phyloP scores from a whole-genome alignment of 2,113 vertebrate genomes.

The Oxyura jamaicensis region DNA sequence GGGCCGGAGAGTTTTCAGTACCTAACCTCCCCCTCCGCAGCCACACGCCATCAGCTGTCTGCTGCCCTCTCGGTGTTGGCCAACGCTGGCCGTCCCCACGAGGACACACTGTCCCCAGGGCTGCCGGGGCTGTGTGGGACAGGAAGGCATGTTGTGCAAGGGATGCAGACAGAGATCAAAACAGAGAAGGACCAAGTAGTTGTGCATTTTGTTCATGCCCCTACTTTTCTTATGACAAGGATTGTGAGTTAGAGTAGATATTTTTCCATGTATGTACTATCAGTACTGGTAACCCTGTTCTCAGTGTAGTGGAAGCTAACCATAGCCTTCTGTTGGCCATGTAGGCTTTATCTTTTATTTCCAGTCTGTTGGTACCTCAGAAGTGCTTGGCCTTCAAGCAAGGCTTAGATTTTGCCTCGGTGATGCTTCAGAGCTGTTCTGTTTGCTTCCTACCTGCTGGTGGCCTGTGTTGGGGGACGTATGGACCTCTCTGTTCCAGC shows the following conservation, averaged over 20 bases:
- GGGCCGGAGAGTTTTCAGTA: background rate
- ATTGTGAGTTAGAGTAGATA: fast-evolving
- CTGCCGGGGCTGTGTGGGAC: fast-evolving
- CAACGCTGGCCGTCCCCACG: background rate
- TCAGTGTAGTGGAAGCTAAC: background rate
- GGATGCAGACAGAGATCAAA: background rate
- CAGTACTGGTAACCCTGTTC: background rate
- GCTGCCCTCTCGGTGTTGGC: background rate
- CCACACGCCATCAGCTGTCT: fast-evolving
- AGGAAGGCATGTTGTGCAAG: background rate
- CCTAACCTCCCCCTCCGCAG: background rate
- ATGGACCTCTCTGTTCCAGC: background rate
- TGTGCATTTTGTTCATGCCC: background rate
- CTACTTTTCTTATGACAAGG: background rate
- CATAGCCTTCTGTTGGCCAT: background rate
- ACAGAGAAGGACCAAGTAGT: fast-evolving
- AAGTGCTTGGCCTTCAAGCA: background rate
- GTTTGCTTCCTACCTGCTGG: background rate
- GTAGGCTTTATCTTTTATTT: background rate
- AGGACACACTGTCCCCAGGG: background rate
- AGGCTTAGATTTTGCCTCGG: background rate
- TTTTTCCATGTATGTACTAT: fast-evolving
- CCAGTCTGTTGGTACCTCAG: background rate
- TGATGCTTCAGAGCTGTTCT: background rate
- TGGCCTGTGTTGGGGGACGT: background rate